Percentiles rank a stretch among this genome's conserved stretches.
phyloP scores from a whole-genome alignment of 2,113 vertebrate species.

The Xenopus borealis region DNA sequence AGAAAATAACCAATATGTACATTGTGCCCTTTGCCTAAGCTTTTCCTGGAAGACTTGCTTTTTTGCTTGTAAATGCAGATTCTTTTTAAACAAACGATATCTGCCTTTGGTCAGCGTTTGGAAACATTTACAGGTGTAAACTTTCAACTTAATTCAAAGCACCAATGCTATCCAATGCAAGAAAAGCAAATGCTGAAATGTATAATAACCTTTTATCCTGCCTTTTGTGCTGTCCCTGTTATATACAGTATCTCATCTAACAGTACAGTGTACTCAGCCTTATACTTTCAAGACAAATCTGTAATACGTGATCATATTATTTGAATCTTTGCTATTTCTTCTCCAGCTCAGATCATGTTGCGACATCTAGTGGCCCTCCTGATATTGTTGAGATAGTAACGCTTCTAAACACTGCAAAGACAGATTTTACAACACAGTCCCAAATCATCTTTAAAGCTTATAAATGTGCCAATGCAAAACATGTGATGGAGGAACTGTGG shows the following conservation, averaged over 20 bases:
- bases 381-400: too few relatives aligned
- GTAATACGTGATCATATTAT: too few relatives aligned
- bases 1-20: too few relatives aligned
- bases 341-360: slow-evolving; percentile 17
- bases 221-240: neutral
- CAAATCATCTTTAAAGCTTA: too few relatives aligned
- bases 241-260: neutral
- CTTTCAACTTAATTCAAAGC: neutral
- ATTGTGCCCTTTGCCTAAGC: neutral
- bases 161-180: too few relatives aligned
- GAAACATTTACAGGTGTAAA: neutral
- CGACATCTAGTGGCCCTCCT: slow-evolving; percentile 30
- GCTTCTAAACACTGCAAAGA: too few relatives aligned
- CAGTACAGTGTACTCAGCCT: neutral
- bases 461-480: too few relatives aligned
- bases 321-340: neutral
- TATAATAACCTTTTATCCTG: neutral
- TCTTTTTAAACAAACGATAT: too few relatives aligned
- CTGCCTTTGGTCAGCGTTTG: neutral
- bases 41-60: neutral
- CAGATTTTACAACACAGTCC: too few relatives aligned
- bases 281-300: too few relatives aligned
- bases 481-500: too few relatives aligned
- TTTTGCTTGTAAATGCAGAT: neutral
- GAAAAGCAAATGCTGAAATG: neutral